Conservation (phyloP, 2,113 vertebrate species). For the Mirounga angustirostris region DNA sequence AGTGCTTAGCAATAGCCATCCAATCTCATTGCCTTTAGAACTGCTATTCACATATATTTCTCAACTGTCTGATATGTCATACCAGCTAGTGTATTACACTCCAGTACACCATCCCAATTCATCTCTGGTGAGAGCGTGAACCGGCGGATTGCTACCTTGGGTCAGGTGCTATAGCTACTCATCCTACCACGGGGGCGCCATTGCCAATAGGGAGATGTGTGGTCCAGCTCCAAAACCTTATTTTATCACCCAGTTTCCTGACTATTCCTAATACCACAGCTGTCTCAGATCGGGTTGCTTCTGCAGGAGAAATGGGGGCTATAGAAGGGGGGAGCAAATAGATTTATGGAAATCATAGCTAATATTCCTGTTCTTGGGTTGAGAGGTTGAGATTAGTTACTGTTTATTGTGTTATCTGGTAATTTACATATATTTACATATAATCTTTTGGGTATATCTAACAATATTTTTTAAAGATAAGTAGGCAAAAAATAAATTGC, state of each 20-base stretch:
- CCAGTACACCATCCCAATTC: neutral
- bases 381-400: neutral
- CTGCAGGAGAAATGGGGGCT: neutral
- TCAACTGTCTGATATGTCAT: neutral
- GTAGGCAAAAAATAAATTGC: slow-evolving; percentile 41
- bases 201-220: neutral
- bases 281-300: neutral
- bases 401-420: slow-evolving; percentile 50
- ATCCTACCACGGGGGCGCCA: neutral
- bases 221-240: neutral
- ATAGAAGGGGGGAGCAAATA: neutral
- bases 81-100: neutral
- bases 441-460: slow-evolving; percentile 24
- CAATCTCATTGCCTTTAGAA: neutral
- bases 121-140: neutral
- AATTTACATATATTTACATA: slow-evolving; percentile 55
- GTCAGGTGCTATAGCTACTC: neutral
- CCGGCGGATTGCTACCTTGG: too few species aligned
- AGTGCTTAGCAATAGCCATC: neutral
- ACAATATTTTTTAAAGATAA: slow-evolving; percentile 36
- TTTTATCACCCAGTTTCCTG: neutral
- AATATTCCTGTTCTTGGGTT: slow-evolving; percentile 44
- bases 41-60: neutral
- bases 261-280: neutral
- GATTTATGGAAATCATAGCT: slow-evolving; percentile 33